phyloP scores from a whole-genome alignment of 2,797 vertebrate genomes.

The Dendrocincla tyrannina region DNA sequence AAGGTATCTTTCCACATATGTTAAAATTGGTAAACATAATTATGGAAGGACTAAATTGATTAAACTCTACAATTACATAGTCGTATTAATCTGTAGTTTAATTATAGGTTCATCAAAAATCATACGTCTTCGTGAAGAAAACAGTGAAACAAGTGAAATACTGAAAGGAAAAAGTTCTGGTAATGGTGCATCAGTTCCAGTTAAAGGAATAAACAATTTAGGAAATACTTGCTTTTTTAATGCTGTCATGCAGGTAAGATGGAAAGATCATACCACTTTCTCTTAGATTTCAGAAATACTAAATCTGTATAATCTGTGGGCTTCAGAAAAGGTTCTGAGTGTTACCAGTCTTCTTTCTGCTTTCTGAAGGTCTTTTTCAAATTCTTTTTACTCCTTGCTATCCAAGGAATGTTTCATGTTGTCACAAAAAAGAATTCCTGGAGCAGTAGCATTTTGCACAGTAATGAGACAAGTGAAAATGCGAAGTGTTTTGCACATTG shows the following conservation, averaged over 20 bases:
- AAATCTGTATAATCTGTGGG: not conserved
- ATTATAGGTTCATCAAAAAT: conserved; percentile 86
- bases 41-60: not conserved
- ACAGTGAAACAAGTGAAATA: conserved; percentile 79
- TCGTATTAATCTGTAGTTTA: conserved; percentile 5
- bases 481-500: not conserved
- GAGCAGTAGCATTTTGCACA: not conserved
- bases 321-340: not conserved
- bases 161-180: conserved; percentile 79
- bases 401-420: not conserved
- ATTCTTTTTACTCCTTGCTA: not conserved
- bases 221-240: conserved; percentile 99
- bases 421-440: not conserved
- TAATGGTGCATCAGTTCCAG: conserved; percentile 81
- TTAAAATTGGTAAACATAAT: not conserved
- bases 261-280: not conserved
- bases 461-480: conserved; percentile 22
- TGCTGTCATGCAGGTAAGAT: conserved; percentile 94
- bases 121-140: conserved; percentile 86
- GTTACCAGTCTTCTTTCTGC: not conserved
- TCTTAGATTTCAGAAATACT: not conserved
- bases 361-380: not conserved
- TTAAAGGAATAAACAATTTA: conserved; percentile 96
- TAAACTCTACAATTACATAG: not conserved
- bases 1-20: not conserved